Percentiles rank a stretch among this genome's conserved stretches.
Evolutionary conservation across 2,888 invertebrate genomes (phyloP).

Genomic region (Scrobipalpa costella): DNA sequence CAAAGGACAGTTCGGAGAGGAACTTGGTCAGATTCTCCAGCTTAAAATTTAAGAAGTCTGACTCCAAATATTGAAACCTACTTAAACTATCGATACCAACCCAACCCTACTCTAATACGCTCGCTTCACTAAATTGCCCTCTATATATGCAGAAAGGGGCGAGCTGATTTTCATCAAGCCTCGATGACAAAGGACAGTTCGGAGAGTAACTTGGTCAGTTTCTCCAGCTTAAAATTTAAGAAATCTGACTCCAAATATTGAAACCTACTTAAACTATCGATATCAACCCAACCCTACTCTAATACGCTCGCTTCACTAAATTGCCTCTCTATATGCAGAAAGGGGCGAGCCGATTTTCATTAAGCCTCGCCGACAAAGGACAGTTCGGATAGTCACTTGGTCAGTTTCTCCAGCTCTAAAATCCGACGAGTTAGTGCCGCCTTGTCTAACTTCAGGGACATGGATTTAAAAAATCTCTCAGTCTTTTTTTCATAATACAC

Average conservation of each 20-base stretch:
- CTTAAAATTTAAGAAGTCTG: too few species aligned
- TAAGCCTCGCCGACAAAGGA: slow-evolving; percentile 60
- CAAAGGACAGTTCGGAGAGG: slow-evolving; percentile 42
- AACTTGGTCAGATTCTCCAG: slow-evolving; percentile 19
- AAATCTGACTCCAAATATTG: too few species aligned
- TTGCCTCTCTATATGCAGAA: slow-evolving; percentile 75
- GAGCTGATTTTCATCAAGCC: slow-evolving; percentile 72
- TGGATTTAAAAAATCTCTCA: too few species aligned
- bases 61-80: too few species aligned
- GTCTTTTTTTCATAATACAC: too few species aligned
- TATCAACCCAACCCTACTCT: too few species aligned
- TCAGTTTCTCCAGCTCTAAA: slow-evolving; percentile 13
- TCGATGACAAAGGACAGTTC: slow-evolving; percentile 50
- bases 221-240: not conserved
- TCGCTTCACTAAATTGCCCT: slow-evolving; percentile 70
- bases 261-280: too few species aligned
- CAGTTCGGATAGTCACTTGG: slow-evolving; percentile 29
- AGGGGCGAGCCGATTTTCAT: slow-evolving; percentile 71
- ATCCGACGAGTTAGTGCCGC: not conserved
- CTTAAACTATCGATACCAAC: too few species aligned
- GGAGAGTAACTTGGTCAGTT: slow-evolving; percentile 23
- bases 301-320: too few species aligned
- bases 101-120: too few species aligned
- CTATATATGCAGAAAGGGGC: slow-evolving; percentile 73
- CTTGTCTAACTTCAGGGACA: not conserved